phyloP scores from a whole-genome alignment of 2,113 vertebrate species.

The Saguinus midas region DNA sequence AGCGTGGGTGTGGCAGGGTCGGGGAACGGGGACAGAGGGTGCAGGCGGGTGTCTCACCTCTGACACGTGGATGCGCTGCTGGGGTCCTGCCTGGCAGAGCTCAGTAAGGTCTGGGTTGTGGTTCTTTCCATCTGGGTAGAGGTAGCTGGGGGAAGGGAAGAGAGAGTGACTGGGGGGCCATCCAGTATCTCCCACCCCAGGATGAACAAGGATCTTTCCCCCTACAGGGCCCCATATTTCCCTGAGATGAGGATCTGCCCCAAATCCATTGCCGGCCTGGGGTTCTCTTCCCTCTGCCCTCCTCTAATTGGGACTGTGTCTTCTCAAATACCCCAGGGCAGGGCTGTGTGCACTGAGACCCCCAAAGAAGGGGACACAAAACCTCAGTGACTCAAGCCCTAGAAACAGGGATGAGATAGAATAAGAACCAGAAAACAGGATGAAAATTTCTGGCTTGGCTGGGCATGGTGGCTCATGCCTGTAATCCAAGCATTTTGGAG shows the following conservation, averaged over 20 bases:
- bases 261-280: background rate
- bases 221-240: background rate
- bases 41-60: constrained; percentile 78
- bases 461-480: too few species aligned
- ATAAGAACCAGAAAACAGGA: background rate
- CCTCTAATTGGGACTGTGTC: background rate
- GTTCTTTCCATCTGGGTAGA: constrained; percentile 89
- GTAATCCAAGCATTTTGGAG: too few species aligned
- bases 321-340: background rate
- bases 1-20: background rate
- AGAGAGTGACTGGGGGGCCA: background rate
- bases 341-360: background rate
- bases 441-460: background rate
- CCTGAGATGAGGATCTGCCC: background rate
- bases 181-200: background rate
- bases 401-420: background rate
- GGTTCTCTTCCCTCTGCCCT: background rate
- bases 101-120: constrained; percentile 86
- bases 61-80: constrained; percentile 83
- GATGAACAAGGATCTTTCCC: background rate
- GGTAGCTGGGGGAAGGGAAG: constrained; percentile 80
- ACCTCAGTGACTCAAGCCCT: background rate
- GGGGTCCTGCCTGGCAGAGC: constrained; percentile 74
- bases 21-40: accelerated
- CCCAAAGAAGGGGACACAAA: background rate